Conservation (phyloP, 1,140 invertebrate species). For the Eurosta solidaginis region DNA sequence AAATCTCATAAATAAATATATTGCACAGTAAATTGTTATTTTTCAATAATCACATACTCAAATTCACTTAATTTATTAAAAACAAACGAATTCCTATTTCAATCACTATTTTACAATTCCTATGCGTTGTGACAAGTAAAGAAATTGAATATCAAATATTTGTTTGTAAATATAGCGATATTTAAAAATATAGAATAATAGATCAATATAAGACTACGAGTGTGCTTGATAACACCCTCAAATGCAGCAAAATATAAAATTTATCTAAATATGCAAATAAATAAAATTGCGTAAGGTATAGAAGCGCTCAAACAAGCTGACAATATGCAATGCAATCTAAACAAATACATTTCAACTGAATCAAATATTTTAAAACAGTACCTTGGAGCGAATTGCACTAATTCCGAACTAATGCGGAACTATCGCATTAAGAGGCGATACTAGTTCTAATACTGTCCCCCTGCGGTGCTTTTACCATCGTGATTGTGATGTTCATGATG, state of each 20-base stretch:
- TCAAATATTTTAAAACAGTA: background rate
- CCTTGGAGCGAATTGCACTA: background rate
- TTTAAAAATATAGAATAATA: no score
- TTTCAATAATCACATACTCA: no score
- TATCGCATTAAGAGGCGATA: no score
- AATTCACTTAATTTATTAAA: no score
- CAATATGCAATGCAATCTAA: background rate
- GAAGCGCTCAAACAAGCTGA: background rate
- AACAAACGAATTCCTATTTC: no score
- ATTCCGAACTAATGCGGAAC: background rate
- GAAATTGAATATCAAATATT: background rate
- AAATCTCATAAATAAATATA: background rate
- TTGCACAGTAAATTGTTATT: background rate
- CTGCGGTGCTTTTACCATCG: no score
- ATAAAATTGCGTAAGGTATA: background rate
- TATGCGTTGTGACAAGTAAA: background rate
- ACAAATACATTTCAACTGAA: background rate
- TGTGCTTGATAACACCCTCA: no score
- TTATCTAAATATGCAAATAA: background rate
- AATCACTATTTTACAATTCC: background rate
- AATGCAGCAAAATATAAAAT: background rate
- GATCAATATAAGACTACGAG: no score
- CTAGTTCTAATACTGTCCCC: no score
- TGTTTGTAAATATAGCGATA: background rate
- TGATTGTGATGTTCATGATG: no score